Evolutionary conservation across 2,113 vertebrate species (phyloP).

Genomic region (Brachirus orientalis): DNA sequence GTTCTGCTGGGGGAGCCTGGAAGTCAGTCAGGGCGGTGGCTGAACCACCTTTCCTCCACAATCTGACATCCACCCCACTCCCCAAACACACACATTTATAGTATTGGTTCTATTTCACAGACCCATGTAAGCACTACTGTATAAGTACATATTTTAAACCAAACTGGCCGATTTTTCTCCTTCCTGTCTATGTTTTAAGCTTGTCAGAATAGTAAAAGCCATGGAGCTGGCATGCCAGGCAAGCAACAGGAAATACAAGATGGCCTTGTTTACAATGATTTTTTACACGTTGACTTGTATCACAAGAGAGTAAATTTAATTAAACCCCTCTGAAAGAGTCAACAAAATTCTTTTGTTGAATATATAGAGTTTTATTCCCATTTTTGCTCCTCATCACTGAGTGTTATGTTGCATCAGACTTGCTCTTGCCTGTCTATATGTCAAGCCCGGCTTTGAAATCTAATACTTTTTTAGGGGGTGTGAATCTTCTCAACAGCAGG

Average conservation of each 20-base stretch:
- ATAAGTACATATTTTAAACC: conserved; percentile 1
- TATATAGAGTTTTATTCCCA: conserved; percentile 19
- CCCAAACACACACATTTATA: conserved; percentile 43
- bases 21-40: conserved; percentile 78
- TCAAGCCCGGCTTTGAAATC: conserved; percentile 71
- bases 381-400: conserved; percentile 10
- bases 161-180: no score
- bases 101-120: conserved; percentile 9
- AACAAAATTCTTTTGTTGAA: conserved; percentile 30
- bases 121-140: conserved; percentile 11
- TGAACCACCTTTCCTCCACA: conserved; percentile 74
- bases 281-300: conserved; percentile 52
- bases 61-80: conserved; percentile 65
- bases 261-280: conserved; percentile 69
- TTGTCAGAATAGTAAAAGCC: conserved; percentile 7
- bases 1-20: conserved; percentile 70
- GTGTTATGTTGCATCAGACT: conserved; percentile 39
- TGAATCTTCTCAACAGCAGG: conserved; percentile 34
- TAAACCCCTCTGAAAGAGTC: conserved; percentile 50
- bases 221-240: conserved; percentile 55
- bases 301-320: conserved; percentile 44
- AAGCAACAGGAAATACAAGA: conserved; percentile 75
- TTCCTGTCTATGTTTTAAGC: conserved; percentile 5
- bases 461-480: conserved; percentile 59
- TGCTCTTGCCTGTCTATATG: conserved; percentile 56